phyloP scores from a whole-genome alignment of 2,113 vertebrate species.

The Pachycephala philippinensis region DNA sequence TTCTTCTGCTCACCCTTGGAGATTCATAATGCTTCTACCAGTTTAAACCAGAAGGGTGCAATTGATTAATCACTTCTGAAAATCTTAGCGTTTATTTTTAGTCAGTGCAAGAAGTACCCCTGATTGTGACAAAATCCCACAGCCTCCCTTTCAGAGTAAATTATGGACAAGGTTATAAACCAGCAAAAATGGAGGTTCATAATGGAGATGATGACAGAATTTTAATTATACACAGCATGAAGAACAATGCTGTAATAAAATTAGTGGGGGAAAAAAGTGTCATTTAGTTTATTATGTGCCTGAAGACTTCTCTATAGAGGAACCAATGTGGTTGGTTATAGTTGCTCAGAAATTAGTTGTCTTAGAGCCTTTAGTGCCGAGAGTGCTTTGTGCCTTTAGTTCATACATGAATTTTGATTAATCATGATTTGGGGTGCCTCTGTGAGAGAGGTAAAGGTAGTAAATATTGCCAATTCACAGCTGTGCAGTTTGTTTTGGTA shows the following conservation, averaged over 20 bases:
- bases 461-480: not conserved
- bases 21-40: not conserved
- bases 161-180: conserved; percentile 16
- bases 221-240: conserved; percentile 34
- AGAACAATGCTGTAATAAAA: conserved; percentile 28
- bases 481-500: not conserved
- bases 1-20: not conserved
- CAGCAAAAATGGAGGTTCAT: not conserved
- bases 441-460: not conserved
- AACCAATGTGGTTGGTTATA: not conserved
- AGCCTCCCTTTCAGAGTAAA: not conserved
- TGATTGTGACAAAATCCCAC: not conserved
- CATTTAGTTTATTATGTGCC: not conserved
- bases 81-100: not conserved
- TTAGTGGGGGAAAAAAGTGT: not conserved
- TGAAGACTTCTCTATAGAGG: not conserved
- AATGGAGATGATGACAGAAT: not conserved
- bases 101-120: not conserved
- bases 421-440: not conserved
- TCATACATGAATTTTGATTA: not conserved
- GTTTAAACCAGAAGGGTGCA: not conserved
- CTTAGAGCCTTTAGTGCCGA: not conserved
- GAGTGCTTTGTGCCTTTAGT: not conserved
- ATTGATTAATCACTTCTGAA: not conserved
- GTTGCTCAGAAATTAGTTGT: not conserved